Base-by-base conservation (phyloP, 2,888 invertebrate species). In the Coleophora deauratella region DNA sequence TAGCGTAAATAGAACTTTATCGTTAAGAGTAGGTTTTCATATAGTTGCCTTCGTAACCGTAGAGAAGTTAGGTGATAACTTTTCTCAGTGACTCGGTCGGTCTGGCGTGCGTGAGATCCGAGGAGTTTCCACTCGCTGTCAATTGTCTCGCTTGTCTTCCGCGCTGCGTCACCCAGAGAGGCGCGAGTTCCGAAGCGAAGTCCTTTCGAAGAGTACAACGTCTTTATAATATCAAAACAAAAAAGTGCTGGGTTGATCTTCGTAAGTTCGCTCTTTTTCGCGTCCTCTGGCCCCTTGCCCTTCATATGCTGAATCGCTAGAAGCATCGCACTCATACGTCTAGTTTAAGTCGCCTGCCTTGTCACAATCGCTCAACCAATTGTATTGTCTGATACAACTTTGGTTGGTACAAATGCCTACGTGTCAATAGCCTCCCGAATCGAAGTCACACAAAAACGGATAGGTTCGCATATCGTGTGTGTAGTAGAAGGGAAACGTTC, bases 31-130 rank as follows among this genome's bases (percentile, higher is more conserved):
- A 85, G 85, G 77, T 74, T 80, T 84, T 81, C 82, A 81, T 85
- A 74, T 85, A 85, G 85, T 77, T 81, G 85, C 84, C 84, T 85
- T 85, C 72, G 79, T 84, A 81, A 75, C 71, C 58, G 74, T 81
- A 85, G 81, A 79, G 77, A 73, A 79, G 66, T 70, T 82, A 82
- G 78, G 79, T 75, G 62, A 75, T 81, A 76, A 74, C 75, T 74
- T 77, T 72, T 82, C 82, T 81, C 69, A 55, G 56, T 80, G 81
- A 76, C 76, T 79, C 73, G 31, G 69, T 78, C 59, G 60, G 60
- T 67, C 62, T 65, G 57, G 31, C 11, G 21, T 21, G 21, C 32
- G 59, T 63, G 70, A 69, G 66, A 66, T 70, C 66, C 64, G 68
- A 66, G 62, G 70, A 72, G 58, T 59, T 45, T 62, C 55, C 58